Evolutionary conservation across 2,888 invertebrate genomes (phyloP), one percentile per base, ranked within the genome.

Genomic region (Coleophora deauratella): DNA sequence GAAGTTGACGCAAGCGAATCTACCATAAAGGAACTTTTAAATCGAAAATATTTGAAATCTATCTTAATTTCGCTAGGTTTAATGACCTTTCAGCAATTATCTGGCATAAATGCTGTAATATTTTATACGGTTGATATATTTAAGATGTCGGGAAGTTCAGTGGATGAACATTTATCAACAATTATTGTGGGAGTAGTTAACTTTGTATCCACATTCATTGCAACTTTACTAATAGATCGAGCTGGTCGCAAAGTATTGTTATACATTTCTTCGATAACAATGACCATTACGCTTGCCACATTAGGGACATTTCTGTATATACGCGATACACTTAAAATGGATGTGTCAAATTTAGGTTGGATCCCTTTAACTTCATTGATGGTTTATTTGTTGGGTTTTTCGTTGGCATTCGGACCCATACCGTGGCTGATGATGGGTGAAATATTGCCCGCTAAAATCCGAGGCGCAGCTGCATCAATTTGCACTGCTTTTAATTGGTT

Each of bases 11-110:
- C 90, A 43, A 87, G 88, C 0, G 85, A 89, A 78, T 88, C 89
- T 13, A 82, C 84, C 9, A 55, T 91, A 40, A 65, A 84, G 42
- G 94, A 95, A 62, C 80, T 97, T 13, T 88, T 93, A 45, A 87
- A 86, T 42, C 88, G 88, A 33, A 90, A 89, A 52, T 91, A 96
- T 59, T 73, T 92, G 51, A 92, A 92, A 62, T 94, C 97, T 0
- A 82, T 98, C 42, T 73, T 91, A 13, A 94, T 97, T 51, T 93
- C 93, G 2, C 73, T 97, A 43, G 93, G 95, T 0, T 86, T 98
- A 38, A 98, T 98, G 97, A 91, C 95, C 49, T 97, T 98, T 81
- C 98, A 98, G 75, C 98, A 98, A 71, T 76, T 96, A 61, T 95
- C 94, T 46, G 98, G 98, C 14, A 97, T 98, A 54, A 98, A 98